Conservation (phyloP, 2,797 vertebrate species). For the Chiroxiphia lanceolata region DNA sequence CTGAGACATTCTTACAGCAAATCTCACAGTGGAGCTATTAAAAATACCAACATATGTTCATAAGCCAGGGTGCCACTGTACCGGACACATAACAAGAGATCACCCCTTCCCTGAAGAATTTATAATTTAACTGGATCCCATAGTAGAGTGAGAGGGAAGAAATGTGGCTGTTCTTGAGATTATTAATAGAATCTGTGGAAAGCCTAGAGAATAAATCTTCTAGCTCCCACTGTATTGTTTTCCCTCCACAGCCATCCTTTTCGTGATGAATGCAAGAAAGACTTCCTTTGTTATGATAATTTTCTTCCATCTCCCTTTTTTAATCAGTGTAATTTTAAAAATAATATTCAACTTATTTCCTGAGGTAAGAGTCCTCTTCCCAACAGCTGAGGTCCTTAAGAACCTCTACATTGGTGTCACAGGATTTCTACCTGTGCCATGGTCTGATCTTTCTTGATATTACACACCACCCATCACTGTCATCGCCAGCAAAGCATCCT, state of each 20-base stretch:
- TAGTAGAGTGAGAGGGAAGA: background rate
- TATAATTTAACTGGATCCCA: background rate
- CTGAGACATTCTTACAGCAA: background rate
- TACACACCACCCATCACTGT: background rate
- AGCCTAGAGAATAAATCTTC: background rate
- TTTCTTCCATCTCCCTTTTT: background rate
- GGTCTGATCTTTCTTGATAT: background rate
- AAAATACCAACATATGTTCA: background rate
- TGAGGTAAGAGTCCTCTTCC: background rate
- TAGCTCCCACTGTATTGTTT: background rate
- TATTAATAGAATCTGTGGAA: background rate
- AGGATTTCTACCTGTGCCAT: background rate
- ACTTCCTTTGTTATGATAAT: background rate
- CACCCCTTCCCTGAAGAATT: background rate
- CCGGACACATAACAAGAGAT: background rate
- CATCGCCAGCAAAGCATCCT: background rate
- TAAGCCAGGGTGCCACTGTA: background rate
- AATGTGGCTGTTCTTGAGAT: background rate
- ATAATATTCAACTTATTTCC: background rate
- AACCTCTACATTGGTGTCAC: accelerated
- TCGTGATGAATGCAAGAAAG: background rate
- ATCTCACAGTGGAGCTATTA: background rate
- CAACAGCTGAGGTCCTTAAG: background rate
- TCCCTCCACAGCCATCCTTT: background rate
- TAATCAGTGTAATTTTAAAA: background rate